Percentiles rank a stretch among this genome's conserved stretches.
phyloP scores from a whole-genome alignment of 2,797 vertebrate genomes.

The Hafferia zeledoni region DNA sequence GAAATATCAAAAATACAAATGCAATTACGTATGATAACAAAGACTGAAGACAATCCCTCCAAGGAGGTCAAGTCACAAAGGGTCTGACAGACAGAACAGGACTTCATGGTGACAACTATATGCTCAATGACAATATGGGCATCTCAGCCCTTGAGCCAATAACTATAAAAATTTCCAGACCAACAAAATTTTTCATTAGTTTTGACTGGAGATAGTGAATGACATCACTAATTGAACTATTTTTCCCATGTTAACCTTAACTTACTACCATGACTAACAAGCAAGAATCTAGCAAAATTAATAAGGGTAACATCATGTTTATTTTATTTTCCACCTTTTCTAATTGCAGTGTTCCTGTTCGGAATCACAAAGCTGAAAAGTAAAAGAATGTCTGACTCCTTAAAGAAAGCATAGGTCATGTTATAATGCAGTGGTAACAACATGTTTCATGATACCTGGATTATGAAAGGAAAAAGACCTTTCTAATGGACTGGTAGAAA shows the following conservation, averaged over 20 bases:
- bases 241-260: background rate
- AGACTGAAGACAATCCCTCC: background rate
- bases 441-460: background rate
- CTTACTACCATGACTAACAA: background rate
- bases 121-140: background rate
- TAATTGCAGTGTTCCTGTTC: background rate
- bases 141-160: background rate
- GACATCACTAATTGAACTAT: background rate
- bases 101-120: background rate
- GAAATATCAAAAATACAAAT: conserved; percentile 12
- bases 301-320: background rate
- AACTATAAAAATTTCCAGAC: background rate
- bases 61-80: background rate
- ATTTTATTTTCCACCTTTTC: background rate
- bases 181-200: background rate
- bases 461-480: background rate
- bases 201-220: background rate
- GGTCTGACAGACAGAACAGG: background rate
- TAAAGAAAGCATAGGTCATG: background rate
- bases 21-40: background rate
- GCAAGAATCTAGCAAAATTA: background rate
- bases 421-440: background rate
- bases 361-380: background rate
- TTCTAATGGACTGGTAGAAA: background rate
- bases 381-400: background rate